These are phyloP conservation scores for Ctenopoma kingsleyae DNA, from an alignment of 2,797 vertebrate genomes.

Conservation along the genomic window DNA sequence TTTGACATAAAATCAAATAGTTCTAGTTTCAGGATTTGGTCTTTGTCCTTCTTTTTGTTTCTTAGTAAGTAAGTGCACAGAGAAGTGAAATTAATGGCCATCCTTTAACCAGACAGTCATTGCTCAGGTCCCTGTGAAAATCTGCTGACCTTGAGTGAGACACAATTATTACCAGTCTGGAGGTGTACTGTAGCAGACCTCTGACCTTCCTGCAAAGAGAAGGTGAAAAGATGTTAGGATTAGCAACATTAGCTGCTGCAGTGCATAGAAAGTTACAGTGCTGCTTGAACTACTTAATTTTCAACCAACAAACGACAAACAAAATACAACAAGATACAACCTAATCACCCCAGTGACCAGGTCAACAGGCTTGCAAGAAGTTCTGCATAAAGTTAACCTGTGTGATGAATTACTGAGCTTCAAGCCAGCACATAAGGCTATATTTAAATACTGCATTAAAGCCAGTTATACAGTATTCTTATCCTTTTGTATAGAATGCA, in stretches of 20 bases:
- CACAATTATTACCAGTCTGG: not conserved
- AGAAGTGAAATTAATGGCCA: not conserved
- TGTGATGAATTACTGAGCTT: too few relatives aligned
- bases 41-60: not conserved
- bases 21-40: not conserved
- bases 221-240: not conserved
- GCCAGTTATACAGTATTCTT: too few relatives aligned
- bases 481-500: too few relatives aligned
- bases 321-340: too few relatives aligned
- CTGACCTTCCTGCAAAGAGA: conserved; percentile 12
- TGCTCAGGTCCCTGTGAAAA: not conserved
- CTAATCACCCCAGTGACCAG: too few relatives aligned
- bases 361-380: too few relatives aligned
- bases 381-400: too few relatives aligned
- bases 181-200: not conserved
- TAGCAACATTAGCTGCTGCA: not conserved
- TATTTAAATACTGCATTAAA: too few relatives aligned
- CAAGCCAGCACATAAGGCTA: too few relatives aligned
- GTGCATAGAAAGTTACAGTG: not conserved
- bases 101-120: not conserved
- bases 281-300: not conserved
- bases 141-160: conserved; percentile 14
- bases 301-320: not conserved
- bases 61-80: not conserved
- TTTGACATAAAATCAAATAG: not conserved